Conservation (phyloP, 2,113 vertebrate genomes). For the Amazona vittata region DNA sequence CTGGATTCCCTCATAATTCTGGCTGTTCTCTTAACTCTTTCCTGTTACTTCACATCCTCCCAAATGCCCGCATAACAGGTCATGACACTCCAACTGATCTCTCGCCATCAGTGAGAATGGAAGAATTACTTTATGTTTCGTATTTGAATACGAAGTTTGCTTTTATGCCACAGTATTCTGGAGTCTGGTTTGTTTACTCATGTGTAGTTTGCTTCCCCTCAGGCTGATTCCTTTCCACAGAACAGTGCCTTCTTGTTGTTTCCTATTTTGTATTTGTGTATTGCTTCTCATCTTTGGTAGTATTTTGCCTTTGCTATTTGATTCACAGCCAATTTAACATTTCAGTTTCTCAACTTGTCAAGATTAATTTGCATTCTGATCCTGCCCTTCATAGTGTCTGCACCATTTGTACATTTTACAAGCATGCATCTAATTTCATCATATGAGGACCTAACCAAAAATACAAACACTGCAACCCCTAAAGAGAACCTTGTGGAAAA, state of each 20-base stretch:
- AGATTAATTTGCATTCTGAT: neutral
- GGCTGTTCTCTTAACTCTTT: neutral
- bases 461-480: neutral
- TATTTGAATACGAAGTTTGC: neutral
- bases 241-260: neutral
- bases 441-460: neutral
- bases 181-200: neutral
- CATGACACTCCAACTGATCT: neutral
- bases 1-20: neutral
- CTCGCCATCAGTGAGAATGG: neutral
- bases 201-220: neutral
- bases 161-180: neutral
- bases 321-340: neutral
- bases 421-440: neutral
- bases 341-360: neutral
- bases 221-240: neutral
- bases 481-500: neutral
- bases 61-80: neutral
- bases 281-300: neutral
- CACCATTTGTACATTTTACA: neutral
- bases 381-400: neutral
- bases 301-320: neutral
- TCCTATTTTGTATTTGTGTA: neutral
- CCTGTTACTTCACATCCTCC: neutral
- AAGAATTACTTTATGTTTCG: neutral